Base-by-base conservation (phyloP, 2,888 invertebrate genomes). In the Cyrtodaria siliqua region DNA sequence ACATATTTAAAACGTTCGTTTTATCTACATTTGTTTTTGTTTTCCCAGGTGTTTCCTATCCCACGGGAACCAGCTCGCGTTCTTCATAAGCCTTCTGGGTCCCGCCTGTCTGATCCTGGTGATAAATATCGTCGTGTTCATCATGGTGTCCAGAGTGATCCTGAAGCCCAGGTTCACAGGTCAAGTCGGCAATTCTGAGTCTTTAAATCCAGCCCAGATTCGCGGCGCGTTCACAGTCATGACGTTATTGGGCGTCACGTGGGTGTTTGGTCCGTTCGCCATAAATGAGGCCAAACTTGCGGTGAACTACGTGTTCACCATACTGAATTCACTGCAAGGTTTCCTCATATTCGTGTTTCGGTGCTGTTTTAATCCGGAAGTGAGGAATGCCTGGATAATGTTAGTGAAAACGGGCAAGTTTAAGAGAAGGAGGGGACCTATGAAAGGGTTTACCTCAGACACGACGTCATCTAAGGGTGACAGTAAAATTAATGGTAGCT, bases 51-150 rank as follows among this genome's bases (percentile, higher is more conserved):
- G 94, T 79, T 90, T 93, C 75, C 87, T 94, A 56, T 93, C 93
- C 0, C 84, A 92, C 12, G 83, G 86, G 16, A 91, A 92, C 63
- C 86, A 89, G 0, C 82, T 89, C 16, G 90, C 93, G 2, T 94
- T 94, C 84, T 94, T 93, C 82, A 80, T 87, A 1, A 83, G 93
- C 0, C 92, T 93, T 42, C 85, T 94, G n/a, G 92, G 85, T 4
- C 94, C 94, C 1, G 91, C 92, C 14, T 93, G 93, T 71, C 42
- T 93, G 20, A 92, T 94, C 40, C 86, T 94, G 2, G 60, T 92
- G 4, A 86, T 93, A 76, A 94, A 94, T 85, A 88, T 89, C n/a
- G 83, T 92, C 23, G 92, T 94, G 26, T 94, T 94, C 82, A 84
- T 92, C 38, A 84, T 93, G 83, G 89, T 90, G 49, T 84, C 89